phyloP scores from a whole-genome alignment of 2,888 invertebrate genomes.

The Papilio gigon region DNA sequence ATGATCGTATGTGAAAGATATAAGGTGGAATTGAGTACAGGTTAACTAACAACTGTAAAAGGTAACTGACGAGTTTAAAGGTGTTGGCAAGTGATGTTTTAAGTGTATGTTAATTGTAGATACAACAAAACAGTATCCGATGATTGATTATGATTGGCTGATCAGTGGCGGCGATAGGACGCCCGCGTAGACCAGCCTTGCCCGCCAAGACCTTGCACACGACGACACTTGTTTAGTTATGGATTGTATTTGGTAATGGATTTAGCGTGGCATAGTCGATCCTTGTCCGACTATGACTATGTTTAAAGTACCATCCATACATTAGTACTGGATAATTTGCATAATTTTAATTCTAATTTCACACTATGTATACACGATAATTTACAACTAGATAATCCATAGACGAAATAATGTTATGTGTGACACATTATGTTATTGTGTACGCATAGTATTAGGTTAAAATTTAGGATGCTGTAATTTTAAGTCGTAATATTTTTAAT shows the following conservation, averaged over 20 bases:
- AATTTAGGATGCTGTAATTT: neutral
- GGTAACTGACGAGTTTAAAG: neutral
- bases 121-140: conserved; percentile 81
- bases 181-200: conserved; percentile 67
- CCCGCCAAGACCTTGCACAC: conserved; percentile 61
- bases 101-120: conserved; percentile 81
- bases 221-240: conserved; percentile 44
- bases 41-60: conserved; percentile 1
- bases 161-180: conserved; percentile 76
- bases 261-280: conserved; percentile 38
- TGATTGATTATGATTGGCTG: conserved; percentile 83
- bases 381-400: neutral
- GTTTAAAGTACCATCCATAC: conserved; percentile 28
- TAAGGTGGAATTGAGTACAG: conserved; percentile 2
- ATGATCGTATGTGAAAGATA: no score
- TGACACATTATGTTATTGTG: conserved; percentile 1
- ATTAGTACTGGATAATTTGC: neutral
- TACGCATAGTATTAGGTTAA: conserved; percentile 15
- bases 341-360: neutral
- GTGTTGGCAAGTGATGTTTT: conserved; percentile 58
- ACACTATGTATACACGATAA: neutral
- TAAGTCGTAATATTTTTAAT: conserved; percentile 6
- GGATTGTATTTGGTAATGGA: conserved; percentile 58
- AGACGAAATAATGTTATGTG: neutral
- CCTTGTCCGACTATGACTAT: conserved; percentile 52